These are phyloP conservation scores for Sialia sialis DNA, from an alignment of 2,113 vertebrate genomes.

Conservation along the genomic window DNA sequence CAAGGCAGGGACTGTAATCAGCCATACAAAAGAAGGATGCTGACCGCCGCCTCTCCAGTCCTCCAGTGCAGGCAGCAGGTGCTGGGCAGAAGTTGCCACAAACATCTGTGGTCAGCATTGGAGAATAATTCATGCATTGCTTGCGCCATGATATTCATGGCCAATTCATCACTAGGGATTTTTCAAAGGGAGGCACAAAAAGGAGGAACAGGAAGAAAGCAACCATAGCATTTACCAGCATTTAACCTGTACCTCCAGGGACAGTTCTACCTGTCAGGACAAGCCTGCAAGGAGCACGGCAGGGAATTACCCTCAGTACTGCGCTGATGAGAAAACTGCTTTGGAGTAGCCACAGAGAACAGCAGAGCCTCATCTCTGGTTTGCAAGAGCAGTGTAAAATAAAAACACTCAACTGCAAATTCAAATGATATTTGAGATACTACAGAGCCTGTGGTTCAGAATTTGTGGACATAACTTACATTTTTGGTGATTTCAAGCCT, in stretches of 20 bases:
- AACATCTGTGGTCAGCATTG: not conserved
- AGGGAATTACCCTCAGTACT: not conserved
- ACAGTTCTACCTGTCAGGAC: not conserved
- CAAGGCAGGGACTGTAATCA: not conserved
- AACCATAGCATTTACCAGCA: not conserved
- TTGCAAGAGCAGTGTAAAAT: not conserved
- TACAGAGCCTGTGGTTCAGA: not conserved
- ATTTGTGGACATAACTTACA: not conserved
- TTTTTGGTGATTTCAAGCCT: not conserved
- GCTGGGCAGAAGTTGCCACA: not conserved
- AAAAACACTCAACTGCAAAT: not conserved
- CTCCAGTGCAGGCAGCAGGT: not conserved
- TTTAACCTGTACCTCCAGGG: not conserved
- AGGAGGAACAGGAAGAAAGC: not conserved
- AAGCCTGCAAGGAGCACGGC: not conserved
- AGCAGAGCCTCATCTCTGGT: not conserved
- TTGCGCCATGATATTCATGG: rapidly evolving
- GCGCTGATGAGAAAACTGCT: not conserved
- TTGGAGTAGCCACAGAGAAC: not conserved
- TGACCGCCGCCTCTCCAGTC: rapidly evolving
- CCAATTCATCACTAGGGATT: rapidly evolving
- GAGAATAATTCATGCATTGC: rapidly evolving
- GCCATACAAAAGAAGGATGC: rapidly evolving
- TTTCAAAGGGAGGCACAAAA: not conserved
- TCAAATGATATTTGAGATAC: not conserved